Base-by-base conservation (phyloP, 2,113 vertebrate genomes). In the Zapus hudsonius region DNA sequence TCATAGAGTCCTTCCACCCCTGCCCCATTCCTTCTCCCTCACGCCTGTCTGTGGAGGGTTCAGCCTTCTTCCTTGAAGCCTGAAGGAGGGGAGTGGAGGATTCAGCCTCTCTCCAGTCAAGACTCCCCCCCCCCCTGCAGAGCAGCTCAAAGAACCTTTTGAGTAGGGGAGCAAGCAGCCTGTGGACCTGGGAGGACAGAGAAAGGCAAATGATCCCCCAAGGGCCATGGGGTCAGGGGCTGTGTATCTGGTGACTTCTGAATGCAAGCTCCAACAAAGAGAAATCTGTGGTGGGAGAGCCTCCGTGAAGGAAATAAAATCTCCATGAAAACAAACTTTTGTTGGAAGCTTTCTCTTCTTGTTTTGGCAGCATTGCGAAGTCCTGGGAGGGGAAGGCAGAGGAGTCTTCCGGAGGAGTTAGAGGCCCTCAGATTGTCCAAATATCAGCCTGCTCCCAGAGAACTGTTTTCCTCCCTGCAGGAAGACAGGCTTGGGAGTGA, bases 311-410 rank as follows among this genome's bases (percentile, higher is more conserved):
- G 91, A 96, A 95, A 95, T 73, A 82, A 92, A 93, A 87, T 87
- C 95, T 95, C 84, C 91, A 73, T 94, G 97, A 96, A 96, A 96
- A 97, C 93, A 95, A 94, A 95, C 95, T 95, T 95, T 47, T 91
- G 94, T 92, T 96, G 92, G 92, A 95, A 78, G 84, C 73, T 76
- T 83, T 88, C 90, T 90, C 83, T 40, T 84, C 92, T 92, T 63
- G 83, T 94, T 90, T 93, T 95, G 95, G 95, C 97, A 89, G 72
- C 0, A 1, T 64, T 61, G 70, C 81, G 52, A 31, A 70, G 89
- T 55, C 90, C 90, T 91, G 76, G 83, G 64, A 96, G 80, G 92
- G 93, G 72, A 94, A 91, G 84, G 69, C 76, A 0, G 1, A 1
- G 25, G 1, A 1, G 25, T 90, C 94, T 96, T 96, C 96, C 63